These are phyloP conservation scores for Ptilonorhynchus violaceus DNA, from an alignment of 2,113 vertebrate species.

Conservation along the genomic window DNA sequence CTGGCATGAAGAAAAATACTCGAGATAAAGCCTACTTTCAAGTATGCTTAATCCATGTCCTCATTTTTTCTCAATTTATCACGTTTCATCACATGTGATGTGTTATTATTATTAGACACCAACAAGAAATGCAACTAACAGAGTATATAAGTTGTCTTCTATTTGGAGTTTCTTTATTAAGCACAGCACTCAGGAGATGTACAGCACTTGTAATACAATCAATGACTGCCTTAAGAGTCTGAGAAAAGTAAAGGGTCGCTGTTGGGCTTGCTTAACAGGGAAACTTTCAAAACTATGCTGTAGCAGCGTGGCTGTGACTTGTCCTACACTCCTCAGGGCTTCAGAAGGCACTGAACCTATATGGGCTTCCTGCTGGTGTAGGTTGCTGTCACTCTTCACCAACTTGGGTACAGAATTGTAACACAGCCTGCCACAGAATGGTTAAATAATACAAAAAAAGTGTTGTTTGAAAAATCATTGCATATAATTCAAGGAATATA, in stretches of 20 bases:
- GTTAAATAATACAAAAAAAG: not conserved
- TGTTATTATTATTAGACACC: not conserved
- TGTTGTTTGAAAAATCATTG: not conserved
- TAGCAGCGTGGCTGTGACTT: not conserved
- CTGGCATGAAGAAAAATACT: not conserved
- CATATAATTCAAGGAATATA: not conserved
- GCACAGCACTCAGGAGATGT: not conserved
- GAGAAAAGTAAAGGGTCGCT: not conserved
- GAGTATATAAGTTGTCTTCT: not conserved
- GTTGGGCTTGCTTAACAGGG: not conserved
- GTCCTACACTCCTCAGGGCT: not conserved
- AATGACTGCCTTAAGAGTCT: not conserved
- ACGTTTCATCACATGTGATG: not conserved
- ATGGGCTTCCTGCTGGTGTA: not conserved
- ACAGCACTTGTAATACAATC: not conserved
- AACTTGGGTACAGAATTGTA: rapidly evolving
- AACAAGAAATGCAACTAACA: not conserved
- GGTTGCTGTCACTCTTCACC: not conserved
- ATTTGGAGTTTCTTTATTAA: not conserved
- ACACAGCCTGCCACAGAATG: not conserved
- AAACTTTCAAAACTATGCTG: not conserved
- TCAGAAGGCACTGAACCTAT: not conserved
- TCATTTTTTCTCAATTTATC: not conserved
- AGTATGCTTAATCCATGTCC: not conserved
- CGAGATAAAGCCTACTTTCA: not conserved